phyloP scores from a whole-genome alignment of 2,113 vertebrate genomes.

The Brachyhypopomus gauderio region DNA sequence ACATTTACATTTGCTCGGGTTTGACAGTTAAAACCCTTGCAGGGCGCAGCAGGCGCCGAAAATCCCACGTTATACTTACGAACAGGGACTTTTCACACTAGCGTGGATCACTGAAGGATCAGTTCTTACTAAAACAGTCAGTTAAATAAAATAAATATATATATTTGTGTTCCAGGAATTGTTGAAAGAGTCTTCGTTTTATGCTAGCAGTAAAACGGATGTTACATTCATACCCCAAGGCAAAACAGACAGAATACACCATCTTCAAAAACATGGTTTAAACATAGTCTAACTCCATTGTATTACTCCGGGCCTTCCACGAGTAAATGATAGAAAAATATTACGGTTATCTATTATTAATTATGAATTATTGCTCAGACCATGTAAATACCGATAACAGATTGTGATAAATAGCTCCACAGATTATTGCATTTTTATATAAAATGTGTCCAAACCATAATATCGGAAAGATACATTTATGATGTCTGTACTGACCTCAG shows the following conservation, averaged over 20 bases:
- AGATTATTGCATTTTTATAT: not conserved
- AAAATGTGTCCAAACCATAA: not conserved
- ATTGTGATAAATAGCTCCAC: not conserved
- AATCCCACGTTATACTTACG: not conserved
- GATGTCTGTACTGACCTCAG: not conserved
- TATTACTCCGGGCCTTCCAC: constrained; percentile 7
- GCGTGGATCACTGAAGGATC: not conserved
- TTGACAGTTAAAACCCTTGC: constrained; percentile 25
- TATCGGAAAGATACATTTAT: not conserved
- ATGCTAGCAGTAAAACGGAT: not conserved
- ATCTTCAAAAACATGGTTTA: constrained; percentile 1
- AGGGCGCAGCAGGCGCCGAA: constrained; percentile 6
- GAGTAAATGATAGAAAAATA: not conserved
- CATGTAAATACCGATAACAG: not conserved
- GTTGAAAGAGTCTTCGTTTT: not conserved
- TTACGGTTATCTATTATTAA: not conserved
- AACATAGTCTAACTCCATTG: not conserved
- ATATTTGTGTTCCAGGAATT: not conserved
- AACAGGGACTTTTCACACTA: not conserved
- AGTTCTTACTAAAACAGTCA: not conserved
- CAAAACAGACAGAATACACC: not conserved
- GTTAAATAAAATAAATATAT: not conserved
- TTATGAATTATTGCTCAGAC: too few relatives aligned
- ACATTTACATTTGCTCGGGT: constrained; percentile 33
- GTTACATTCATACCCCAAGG: not conserved